These are phyloP conservation scores for Oligia strigilis DNA, from an alignment of 2,888 invertebrate species.

Conservation along the genomic window DNA sequence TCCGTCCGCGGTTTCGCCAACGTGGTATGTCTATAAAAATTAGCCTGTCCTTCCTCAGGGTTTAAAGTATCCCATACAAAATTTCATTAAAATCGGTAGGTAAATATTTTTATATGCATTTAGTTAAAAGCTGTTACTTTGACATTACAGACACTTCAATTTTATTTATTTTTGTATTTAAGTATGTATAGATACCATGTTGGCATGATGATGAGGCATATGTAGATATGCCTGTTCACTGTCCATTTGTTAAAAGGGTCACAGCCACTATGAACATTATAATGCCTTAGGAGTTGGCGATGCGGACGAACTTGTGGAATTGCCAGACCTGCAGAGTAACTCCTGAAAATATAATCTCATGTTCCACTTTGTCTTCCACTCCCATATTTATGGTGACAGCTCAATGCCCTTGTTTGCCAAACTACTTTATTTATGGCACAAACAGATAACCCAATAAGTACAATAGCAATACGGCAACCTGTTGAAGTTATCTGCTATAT, in stretches of 20 bases:
- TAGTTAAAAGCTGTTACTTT: too few relatives aligned
- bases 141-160: not conserved
- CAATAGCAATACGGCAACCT: conserved; percentile 58
- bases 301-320: not conserved
- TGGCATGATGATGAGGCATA: not conserved
- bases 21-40: not conserved
- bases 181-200: not conserved
- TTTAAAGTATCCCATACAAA: too few relatives aligned
- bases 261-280: not conserved
- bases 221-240: too few relatives aligned
- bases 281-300: not conserved
- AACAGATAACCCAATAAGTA: conserved; percentile 59
- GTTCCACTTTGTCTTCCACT: conserved; percentile 7
- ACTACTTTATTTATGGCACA: conserved; percentile 51
- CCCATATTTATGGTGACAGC: conserved; percentile 40
- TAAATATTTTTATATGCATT: not conserved
- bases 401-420: conserved; percentile 52
- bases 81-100: too few relatives aligned
- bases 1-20: not conserved
- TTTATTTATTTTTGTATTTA: not conserved
- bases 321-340: not conserved
- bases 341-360: conserved; percentile 2
- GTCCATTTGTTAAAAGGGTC: not conserved
- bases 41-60: too few relatives aligned
- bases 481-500: conserved; percentile 52